A percentile compares a stretch with the other conserved stretches of the same genome.
Evolutionary conservation across 1,140 invertebrate genomes (phyloP).

Genomic region (Magallana angulata): DNA sequence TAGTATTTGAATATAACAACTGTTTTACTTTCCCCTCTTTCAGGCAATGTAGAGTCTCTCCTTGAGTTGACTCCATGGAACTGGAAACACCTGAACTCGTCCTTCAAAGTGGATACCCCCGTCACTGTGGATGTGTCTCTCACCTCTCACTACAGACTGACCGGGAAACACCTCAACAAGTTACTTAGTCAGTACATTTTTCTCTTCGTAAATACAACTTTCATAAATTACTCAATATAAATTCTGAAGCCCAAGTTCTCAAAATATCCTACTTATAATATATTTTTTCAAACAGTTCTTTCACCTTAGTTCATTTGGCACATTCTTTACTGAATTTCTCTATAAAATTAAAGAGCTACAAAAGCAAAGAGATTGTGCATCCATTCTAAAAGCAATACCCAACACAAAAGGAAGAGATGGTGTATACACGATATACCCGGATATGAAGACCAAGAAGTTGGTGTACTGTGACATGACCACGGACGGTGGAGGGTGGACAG

Average conservation of each 20-base stretch:
- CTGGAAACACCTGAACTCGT: not conserved
- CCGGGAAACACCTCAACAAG: not conserved
- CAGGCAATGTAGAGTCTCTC: not conserved
- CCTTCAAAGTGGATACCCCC: not conserved
- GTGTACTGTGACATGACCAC: conserved; percentile 39
- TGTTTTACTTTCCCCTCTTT: not conserved
- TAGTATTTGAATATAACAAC: no score
- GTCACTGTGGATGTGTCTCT: not conserved
- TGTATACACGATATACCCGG: conserved; percentile 9
- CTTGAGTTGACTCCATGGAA: not conserved
- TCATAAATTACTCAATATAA: no score
- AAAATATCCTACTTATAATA: no score
- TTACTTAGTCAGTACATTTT: not conserved
- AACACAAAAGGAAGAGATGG: conserved; percentile 13
- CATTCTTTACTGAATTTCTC: no score
- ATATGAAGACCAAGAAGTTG: not conserved
- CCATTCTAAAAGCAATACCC: not conserved
- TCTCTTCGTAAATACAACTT: no score
- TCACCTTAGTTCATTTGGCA: no score
- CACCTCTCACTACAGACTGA: not conserved
- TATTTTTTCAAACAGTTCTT: no score
- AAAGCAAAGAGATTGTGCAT: not conserved
- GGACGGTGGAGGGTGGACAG: conserved; percentile 32
- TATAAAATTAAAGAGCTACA: not conserved
- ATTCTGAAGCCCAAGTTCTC: no score